Percentiles rank a stretch among this genome's conserved stretches.
phyloP scores from a whole-genome alignment of 2,797 vertebrate species.

The Platalea minor region DNA sequence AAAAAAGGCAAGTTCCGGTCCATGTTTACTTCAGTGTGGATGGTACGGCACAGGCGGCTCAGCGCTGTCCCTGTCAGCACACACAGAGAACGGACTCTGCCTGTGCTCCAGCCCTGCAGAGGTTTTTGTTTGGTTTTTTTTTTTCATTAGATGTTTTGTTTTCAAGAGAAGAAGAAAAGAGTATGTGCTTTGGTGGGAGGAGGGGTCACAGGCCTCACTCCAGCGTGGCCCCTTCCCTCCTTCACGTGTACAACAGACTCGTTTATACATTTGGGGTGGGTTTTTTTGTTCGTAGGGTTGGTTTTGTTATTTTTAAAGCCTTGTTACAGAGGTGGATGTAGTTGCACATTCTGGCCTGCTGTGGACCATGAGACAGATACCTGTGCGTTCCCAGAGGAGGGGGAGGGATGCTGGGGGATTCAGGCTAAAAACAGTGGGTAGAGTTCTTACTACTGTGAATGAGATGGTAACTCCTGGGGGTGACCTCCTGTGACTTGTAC shows the following conservation, averaged over 20 bases:
- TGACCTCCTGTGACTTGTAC: slow-evolving; percentile 55
- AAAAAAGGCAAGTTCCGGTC: slow-evolving; percentile 27
- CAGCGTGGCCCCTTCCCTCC: background rate
- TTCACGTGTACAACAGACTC: background rate
- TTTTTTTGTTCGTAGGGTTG: background rate
- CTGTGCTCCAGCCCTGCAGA: background rate
- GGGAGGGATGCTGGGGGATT: background rate
- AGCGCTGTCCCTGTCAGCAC: background rate
- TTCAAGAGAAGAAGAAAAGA: background rate
- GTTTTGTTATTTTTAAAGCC: background rate
- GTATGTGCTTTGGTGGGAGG: background rate
- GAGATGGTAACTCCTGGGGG: slow-evolving; percentile 27
- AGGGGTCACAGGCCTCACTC: background rate
- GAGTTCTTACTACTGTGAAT: slow-evolving; percentile 66
- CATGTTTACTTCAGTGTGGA: slow-evolving; percentile 40
- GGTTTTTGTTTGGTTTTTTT: background rate
- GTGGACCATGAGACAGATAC: background rate
- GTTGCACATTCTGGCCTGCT: slow-evolving; percentile 39
- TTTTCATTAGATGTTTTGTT: background rate
- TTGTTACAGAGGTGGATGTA: background rate
- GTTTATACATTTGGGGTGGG: background rate
- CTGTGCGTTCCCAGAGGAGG: background rate
- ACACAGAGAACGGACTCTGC: background rate
- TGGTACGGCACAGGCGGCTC: slow-evolving; percentile 16
- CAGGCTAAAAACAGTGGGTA: background rate